Conservation (phyloP, 2,888 invertebrate genomes). For the Eustalomyia histrio region DNA sequence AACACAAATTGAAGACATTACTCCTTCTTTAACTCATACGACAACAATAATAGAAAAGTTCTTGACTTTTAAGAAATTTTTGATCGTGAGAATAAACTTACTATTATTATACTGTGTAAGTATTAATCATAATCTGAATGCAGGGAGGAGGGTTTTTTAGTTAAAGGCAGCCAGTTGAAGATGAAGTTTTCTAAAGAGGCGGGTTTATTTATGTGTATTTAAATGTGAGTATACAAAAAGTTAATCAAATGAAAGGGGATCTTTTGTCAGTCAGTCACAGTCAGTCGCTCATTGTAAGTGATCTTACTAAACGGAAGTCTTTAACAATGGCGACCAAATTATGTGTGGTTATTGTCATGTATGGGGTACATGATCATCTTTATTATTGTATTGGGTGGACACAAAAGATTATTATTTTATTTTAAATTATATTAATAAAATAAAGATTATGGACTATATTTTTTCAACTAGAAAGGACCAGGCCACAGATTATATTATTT, state of each 20-base stretch:
- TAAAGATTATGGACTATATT: background rate
- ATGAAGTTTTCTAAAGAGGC: constrained; percentile 44
- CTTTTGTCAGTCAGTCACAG: constrained; percentile 31
- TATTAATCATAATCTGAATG: constrained; percentile 24
- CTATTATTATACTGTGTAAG: background rate
- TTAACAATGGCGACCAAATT: constrained; percentile 57
- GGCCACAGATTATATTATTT: too few species aligned
- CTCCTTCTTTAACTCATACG: constrained; percentile 60
- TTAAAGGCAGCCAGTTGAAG: background rate
- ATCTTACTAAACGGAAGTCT: constrained; percentile 55
- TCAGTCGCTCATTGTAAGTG: background rate
- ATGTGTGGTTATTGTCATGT: constrained; percentile 21
- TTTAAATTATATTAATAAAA: background rate
- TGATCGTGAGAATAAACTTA: constrained; percentile 61
- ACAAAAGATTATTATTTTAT: constrained; percentile 9
- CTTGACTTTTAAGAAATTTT: constrained; percentile 50
- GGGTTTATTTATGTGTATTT: constrained; percentile 54
- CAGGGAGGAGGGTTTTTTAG: constrained; percentile 17
- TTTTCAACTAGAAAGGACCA: too few species aligned
- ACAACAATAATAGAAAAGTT: constrained; percentile 9
- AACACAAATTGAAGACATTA: constrained; percentile 57
- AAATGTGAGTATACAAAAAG: constrained; percentile 6
- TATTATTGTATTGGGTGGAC: constrained; percentile 31
- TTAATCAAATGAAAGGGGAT: constrained; percentile 51
- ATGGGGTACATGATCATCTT: constrained; percentile 3